Evolutionary conservation across 2,113 vertebrate genomes (phyloP), one percentile per base, ranked within the genome.

Genomic region (Theristicus caerulescens): DNA sequence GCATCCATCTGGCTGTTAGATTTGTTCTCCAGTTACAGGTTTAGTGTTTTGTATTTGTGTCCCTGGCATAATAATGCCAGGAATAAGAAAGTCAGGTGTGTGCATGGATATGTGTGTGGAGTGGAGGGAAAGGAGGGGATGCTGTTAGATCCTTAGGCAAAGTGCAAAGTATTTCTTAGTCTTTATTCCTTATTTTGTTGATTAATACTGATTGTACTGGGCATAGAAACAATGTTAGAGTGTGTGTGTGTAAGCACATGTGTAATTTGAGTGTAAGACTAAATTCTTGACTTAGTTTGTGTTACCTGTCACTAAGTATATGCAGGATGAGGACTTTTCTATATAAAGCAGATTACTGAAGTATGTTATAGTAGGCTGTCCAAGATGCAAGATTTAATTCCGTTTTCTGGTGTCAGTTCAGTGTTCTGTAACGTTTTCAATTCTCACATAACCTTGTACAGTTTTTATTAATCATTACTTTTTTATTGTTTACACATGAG

Each of bases 381-480:
- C 54, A 91, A 82, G 49, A 82, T 86, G 91, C 13, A 82, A 86
- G 74, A 90, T 82, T 72, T 94, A 77, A 90, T 94, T 97, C 34
- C 7, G 1, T 82, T 93, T 94, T 88, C 55, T 95, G 58, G 24
- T 93, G 74, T 88, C 87, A 94, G 38, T 81, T 97, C 83, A 89
- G 46, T 90, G 78, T 94, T 95, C 66, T 93, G 71, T 76, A 76
- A 77, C 21, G 0, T 72, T 96, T 94, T 82, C n/a, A 77, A 91
- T 96, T 95, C 87, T 90, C 42, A 29, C 47, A 52, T 93, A 86
- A 83, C 59, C 58, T 88, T 93, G 88, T 85, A 64, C 20, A 40
- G 31, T 83, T 93, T 93, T 96, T 96, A 94, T 88, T 94, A 96
- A 86, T 91, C 32, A 67, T 95, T 73, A 80, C 40, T 70, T 90